Evolutionary conservation across 2,797 vertebrate species (phyloP).

Genomic region (Hephaestus fuliginosus): DNA sequence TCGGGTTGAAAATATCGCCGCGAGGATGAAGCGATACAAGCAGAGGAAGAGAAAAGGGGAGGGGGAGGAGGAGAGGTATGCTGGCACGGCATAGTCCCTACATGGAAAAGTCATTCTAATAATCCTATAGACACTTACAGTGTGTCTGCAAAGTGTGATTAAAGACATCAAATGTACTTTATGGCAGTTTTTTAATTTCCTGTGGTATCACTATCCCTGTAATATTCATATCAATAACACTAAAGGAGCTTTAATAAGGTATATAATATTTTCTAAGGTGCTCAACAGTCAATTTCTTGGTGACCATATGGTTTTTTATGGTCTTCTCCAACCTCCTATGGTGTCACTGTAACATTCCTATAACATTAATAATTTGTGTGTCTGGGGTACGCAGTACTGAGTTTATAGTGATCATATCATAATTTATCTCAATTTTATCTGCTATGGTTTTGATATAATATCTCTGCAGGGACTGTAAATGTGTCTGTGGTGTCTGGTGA

Average conservation of each 20-base stretch:
- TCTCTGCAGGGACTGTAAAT: conserved; percentile 20
- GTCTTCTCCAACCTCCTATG: conserved; percentile 10
- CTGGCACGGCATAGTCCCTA: conserved; percentile 38
- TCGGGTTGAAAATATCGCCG: conserved; percentile 54
- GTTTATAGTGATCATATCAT: conserved; percentile 34
- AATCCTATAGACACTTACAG: conserved; percentile 20
- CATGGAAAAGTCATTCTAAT: conserved; percentile 43
- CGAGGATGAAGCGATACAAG: conserved; percentile 48
- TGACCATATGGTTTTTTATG: conserved; percentile 31
- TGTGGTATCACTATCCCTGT: neutral
- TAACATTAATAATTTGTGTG: neutral
- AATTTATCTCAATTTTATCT: conserved; percentile 31
- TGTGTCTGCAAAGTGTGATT: conserved; percentile 16
- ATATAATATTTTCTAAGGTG: conserved; percentile 25
- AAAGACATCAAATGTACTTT: conserved; percentile 12
- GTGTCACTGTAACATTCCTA: conserved; percentile 24
- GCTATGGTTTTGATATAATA: neutral
- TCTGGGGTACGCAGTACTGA: conserved; percentile 16
- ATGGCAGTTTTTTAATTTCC: conserved; percentile 28
- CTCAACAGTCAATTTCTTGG: conserved; percentile 9
- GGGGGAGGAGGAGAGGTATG: conserved; percentile 10
- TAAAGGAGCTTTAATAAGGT: conserved; percentile 23
- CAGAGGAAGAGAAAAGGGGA: conserved; percentile 17
- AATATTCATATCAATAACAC: conserved; percentile 20
- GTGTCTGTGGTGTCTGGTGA: conserved; percentile 20